phyloP scores from a whole-genome alignment of 2,888 invertebrate species.

The Ecliptopera silaceata region DNA sequence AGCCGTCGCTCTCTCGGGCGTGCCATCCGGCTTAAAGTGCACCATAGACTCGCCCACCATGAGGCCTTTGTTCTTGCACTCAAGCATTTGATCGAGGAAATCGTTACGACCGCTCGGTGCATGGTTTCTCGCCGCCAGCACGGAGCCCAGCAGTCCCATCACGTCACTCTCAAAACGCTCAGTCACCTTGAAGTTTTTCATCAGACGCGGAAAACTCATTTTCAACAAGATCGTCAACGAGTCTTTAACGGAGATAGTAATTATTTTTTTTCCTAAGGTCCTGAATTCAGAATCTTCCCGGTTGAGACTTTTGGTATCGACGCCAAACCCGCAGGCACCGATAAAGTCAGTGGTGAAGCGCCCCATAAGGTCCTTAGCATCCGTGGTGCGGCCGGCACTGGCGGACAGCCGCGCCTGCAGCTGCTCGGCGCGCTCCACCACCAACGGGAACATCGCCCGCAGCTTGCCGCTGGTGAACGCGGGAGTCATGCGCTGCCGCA shows the following conservation, averaged over 20 bases:
- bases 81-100: slow-evolving; percentile 56
- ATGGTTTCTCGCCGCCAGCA: slow-evolving; percentile 42
- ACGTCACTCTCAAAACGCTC: background rate
- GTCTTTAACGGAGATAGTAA: background rate
- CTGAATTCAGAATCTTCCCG: slow-evolving; percentile 10
- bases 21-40: slow-evolving; percentile 48
- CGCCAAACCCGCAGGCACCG: slow-evolving; percentile 55
- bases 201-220: background rate
- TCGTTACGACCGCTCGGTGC: slow-evolving; percentile 55
- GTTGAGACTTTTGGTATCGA: slow-evolving; percentile 1
- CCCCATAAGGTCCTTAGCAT: slow-evolving; percentile 61
- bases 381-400: slow-evolving; percentile 43
- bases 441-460: slow-evolving; percentile 20
- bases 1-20: slow-evolving; percentile 41
- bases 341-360: slow-evolving; percentile 62
- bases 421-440: slow-evolving; percentile 55
- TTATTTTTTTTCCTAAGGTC: slow-evolving; percentile 1
- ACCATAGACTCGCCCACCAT: slow-evolving; percentile 55
- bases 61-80: slow-evolving; percentile 50
- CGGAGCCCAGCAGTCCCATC: background rate
- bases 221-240: background rate
- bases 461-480: slow-evolving; percentile 9
- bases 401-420: slow-evolving; percentile 44
- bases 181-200: background rate
- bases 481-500: slow-evolving; percentile 16